Base-by-base conservation (phyloP, 2,888 invertebrate genomes). In the Drosophila subquinaria region DNA sequence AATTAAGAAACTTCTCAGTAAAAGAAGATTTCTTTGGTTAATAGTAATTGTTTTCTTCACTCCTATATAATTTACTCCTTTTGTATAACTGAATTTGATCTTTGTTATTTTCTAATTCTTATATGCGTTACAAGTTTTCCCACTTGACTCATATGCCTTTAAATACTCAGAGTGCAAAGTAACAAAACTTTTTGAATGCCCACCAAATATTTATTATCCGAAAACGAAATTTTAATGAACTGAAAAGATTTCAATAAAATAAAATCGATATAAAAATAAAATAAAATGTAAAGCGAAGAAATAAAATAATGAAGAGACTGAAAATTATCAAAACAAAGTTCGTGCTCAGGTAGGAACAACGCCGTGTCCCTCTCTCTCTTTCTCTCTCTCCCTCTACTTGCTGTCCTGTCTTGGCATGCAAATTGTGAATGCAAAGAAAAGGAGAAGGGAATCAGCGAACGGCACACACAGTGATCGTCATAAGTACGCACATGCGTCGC, bases 151-250 rank as follows among this genome's bases (percentile, higher is more conserved):
- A 17, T 17, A 15, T 48, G 17, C 47, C 47, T n/a, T 9, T 23
- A 59, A 40, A 8, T 55, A 40, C 47, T 15, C 9, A 17, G 20
- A 13, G n/a, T 23, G 27, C 6, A 20, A 27, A 27, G 57, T 4
- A 42, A 42, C 40, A 56, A 50, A 77, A 72, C 64, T 65, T 66
- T 78, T 65, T 71, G 69, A 66, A 59, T 61, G 42, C 50, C 63
- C 69, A 60, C 48, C 36, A 68, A 66, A 89, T 92, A 91, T 92
- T 92, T 92, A 92, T 92, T 91, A 90, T 91, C 85, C 88, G 79
- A 89, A 89, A 90, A 82, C 82, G 82, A 90, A 90, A 92, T 92
- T 92, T 92, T 92, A 92, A 92, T 92, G 91, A 92, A 91, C 90
- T 79, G 65, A 69, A 73, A 78, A 80, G 71, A 69, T 73, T 78